Evolutionary conservation across 2,888 invertebrate species (phyloP), one percentile per base, ranked within the genome.

Genomic region (Halictus quadricinctus): DNA sequence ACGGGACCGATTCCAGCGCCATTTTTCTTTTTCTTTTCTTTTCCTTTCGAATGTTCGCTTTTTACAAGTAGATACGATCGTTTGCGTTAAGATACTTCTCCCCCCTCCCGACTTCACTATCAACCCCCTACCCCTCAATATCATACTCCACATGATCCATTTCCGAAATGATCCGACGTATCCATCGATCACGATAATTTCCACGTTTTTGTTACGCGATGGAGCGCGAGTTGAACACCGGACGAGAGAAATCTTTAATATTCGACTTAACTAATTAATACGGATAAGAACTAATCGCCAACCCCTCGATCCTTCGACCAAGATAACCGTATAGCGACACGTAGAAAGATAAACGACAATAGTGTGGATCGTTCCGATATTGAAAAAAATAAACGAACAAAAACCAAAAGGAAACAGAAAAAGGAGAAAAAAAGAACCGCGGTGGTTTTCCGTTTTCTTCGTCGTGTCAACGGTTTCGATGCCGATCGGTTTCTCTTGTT

Each of bases 331-430:
- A 82, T 83, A 88, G 81, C 72, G 79, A 87, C 76, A 79, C 64
- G 64, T 88, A 88, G 85, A 69, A 83, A 76, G 46, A 79, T 60
- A 69, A 83, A 60, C 60, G 88, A 87, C 88, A 87, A 88, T 88
- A 88, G 85, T 29, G 80, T 85, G 85, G 76, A 78, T 88, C 83
- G 83, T 80, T 80, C 43, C 66, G 54, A 82, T 4, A 64, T 58
- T 58, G 50, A 69, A 43, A 41, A 29, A 70, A n/a, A 36, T 36
- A 41, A 70, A 43, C 36, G 36, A 36, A 36, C 36, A 36, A 36
- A 36, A 4, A 36, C 36, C 36, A n/a, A 43, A 10, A 10, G 8
- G 36, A 21, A 18, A 36, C 29, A 29, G 25, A 66, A 66, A 64
- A 29, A 64, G 25, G 25, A 29, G 25, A 5, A 69, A 43, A 41